A percentile compares a stretch with the other conserved stretches of the same genome.
Conservation (phyloP, 2,797 vertebrate genomes). For the Potorous gilbertii region DNA sequence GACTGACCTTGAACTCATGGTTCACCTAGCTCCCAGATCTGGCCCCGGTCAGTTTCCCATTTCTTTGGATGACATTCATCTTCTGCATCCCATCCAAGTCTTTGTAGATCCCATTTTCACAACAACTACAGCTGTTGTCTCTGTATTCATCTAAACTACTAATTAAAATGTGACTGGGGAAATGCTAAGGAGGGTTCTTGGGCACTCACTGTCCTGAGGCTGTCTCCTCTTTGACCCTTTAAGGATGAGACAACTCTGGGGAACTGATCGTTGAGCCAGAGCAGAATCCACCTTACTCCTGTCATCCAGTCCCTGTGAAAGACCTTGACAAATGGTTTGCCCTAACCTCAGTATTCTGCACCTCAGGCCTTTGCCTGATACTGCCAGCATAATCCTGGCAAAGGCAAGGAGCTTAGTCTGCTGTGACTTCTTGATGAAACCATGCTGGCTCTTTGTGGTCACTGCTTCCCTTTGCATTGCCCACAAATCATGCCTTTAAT, state of each 20-base stretch:
- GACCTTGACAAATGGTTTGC: neutral
- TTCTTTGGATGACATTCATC: neutral
- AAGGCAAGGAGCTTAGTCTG: neutral
- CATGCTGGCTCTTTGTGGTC: neutral
- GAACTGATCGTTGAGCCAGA: no score
- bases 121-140: neutral
- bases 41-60: rapidly evolving
- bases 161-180: neutral
- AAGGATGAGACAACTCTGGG: neutral
- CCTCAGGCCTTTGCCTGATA: neutral
- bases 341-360: neutral
- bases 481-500: neutral
- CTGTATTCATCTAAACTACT: neutral
- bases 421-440: rapidly evolving
- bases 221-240: neutral
- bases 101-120: neutral
- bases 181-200: neutral
- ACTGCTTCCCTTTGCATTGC: neutral
- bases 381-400: neutral
- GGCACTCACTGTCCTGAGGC: neutral
- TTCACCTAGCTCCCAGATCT: neutral
- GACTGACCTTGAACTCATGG: neutral
- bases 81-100: neutral
- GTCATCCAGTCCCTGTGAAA: rapidly evolving
- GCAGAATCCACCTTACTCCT: neutral